Conservation (phyloP, 2,888 invertebrate genomes). For the Drosophila lacicola region DNA sequence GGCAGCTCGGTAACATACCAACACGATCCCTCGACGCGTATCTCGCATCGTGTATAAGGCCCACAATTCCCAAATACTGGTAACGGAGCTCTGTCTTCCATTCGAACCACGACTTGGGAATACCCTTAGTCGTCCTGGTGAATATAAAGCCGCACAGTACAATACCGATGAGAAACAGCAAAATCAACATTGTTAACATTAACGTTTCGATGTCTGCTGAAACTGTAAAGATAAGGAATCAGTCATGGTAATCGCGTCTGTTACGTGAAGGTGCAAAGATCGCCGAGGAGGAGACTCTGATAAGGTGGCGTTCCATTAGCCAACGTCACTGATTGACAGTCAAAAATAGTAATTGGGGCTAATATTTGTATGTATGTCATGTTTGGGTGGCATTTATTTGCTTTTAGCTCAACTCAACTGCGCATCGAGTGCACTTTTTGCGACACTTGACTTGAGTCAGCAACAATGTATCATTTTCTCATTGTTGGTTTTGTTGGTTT, state of each 20-base stretch:
- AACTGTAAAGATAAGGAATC: constrained; percentile 49
- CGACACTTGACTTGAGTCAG: constrained; percentile 56
- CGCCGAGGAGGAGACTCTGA: constrained; percentile 24
- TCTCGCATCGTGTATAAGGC: constrained; percentile 82
- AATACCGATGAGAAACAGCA: constrained; percentile 57
- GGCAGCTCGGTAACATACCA: constrained; percentile 71
- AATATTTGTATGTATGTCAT: not conserved
- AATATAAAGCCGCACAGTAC: constrained; percentile 80
- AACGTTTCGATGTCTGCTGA: not conserved
- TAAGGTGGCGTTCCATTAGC: constrained; percentile 21
- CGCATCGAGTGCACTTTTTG: constrained; percentile 48
- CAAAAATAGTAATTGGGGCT: too few relatives aligned
- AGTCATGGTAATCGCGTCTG: not conserved
- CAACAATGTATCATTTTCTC: constrained; percentile 30
- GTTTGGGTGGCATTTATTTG: constrained; percentile 15
- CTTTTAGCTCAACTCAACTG: constrained; percentile 15
- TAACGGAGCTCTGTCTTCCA: constrained; percentile 84
- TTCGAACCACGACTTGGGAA: constrained; percentile 84
- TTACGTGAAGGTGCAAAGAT: constrained; percentile 43
- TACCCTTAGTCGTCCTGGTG: constrained; percentile 83
- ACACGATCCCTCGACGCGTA: constrained; percentile 80
- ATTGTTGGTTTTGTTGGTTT: constrained; percentile 3
- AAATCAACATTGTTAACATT: constrained; percentile 42
- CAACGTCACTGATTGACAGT: too few relatives aligned
- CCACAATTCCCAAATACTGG: constrained; percentile 82